A percentile compares a stretch with the other conserved stretches of the same genome.
Conservation (phyloP, 2,888 invertebrate genomes). For the Uropetala carovei region DNA sequence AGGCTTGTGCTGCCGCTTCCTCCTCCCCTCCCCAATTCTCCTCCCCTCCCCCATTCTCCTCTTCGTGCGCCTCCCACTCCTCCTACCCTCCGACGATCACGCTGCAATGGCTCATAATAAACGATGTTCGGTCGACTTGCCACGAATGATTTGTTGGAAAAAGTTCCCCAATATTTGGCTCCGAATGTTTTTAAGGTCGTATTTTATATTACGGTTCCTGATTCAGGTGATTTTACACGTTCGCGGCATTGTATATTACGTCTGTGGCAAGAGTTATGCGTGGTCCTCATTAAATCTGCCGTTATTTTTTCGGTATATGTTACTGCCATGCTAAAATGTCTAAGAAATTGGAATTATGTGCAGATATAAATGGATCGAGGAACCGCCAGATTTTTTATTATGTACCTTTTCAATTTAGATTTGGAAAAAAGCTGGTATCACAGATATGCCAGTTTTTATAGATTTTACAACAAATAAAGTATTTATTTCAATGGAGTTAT, state of each 20-base stretch:
- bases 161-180: neutral
- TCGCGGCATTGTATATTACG: neutral
- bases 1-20: neutral
- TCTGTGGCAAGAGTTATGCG: neutral
- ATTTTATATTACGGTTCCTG: neutral
- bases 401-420: too few species aligned
- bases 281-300: neutral
- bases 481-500: too few species aligned
- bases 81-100: neutral
- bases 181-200: neutral
- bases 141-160: neutral
- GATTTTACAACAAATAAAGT: too few species aligned
- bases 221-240: neutral
- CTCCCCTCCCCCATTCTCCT: neutral
- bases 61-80: neutral
- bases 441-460: too few species aligned
- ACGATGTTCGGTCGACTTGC: neutral
- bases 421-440: too few species aligned
- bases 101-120: constrained; percentile 12
- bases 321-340: too few species aligned
- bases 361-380: too few species aligned
- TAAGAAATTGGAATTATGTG: too few species aligned
- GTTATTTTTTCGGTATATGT: too few species aligned
- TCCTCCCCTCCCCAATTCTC: neutral
- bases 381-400: too few species aligned